These are phyloP conservation scores for Dermochelys coriacea DNA, from an alignment of 2,797 vertebrate genomes.

Conservation along the genomic window DNA sequence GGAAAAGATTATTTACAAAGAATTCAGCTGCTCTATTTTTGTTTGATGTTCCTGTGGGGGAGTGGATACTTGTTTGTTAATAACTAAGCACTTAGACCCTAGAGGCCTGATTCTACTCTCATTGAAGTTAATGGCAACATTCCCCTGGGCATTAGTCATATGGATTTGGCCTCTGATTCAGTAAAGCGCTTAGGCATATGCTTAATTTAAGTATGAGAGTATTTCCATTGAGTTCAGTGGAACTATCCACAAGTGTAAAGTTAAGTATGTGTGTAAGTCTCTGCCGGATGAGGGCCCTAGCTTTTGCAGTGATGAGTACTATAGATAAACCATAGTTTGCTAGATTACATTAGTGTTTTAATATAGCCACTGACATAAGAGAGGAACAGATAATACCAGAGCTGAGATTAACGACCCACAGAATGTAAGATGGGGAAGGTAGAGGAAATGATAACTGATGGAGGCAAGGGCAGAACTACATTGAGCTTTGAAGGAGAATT, in stretches of 20 bases:
- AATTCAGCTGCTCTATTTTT: not conserved
- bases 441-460: not conserved
- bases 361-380: not conserved
- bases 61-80: constrained; percentile 8
- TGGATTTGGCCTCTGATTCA: constrained; percentile 19
- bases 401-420: not conserved
- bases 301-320: not conserved
- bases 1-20: constrained; percentile 1
- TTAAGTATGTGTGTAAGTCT: not conserved
- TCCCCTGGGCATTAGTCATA: constrained; percentile 2
- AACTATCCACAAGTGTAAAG: constrained; percentile 7
- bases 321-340: not conserved
- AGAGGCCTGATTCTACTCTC: not conserved
- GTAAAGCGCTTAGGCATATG: not conserved
- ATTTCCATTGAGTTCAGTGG: not conserved
- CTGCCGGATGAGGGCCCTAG: not conserved
- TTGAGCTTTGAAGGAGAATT: constrained; percentile 1
- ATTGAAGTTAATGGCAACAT: constrained; percentile 19
- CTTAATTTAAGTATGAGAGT: not conserved
- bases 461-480: not conserved
- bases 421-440: not conserved
- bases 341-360: not conserved
- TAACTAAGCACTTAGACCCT: not conserved
- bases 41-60: not conserved
- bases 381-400: not conserved